These are phyloP conservation scores for Luperina testacea DNA, from an alignment of 2,888 invertebrate species.

Conservation along the genomic window DNA sequence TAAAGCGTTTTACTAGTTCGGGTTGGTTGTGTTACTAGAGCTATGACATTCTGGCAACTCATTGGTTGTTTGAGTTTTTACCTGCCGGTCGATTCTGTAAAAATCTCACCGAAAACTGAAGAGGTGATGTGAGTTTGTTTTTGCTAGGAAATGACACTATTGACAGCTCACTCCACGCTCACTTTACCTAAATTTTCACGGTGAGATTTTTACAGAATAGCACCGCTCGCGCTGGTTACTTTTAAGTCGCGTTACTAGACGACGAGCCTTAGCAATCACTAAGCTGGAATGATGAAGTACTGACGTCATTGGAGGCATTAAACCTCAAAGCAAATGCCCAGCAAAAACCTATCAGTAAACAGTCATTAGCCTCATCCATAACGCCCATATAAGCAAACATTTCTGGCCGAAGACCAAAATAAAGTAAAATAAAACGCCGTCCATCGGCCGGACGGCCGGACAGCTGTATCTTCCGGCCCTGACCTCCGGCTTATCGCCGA, in stretches of 20 bases:
- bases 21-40: neutral
- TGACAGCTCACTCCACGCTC: no score
- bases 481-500: slow-evolving; percentile 59
- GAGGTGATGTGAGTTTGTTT: no score
- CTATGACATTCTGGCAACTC: neutral
- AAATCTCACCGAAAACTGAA: no score
- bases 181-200: no score
- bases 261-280: neutral
- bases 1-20: neutral
- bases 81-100: no score
- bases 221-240: neutral
- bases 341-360: slow-evolving; percentile 43
- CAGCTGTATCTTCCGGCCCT: slow-evolving; percentile 55
- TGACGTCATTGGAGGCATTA: slow-evolving; percentile 1
- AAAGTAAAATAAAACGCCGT: slow-evolving; percentile 36
- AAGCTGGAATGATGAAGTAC: slow-evolving; percentile 2
- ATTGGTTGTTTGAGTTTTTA: neutral
- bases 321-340: slow-evolving; percentile 18
- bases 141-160: no score
- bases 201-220: no score
- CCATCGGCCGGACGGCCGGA: slow-evolving; percentile 21
- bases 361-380: slow-evolving; percentile 50
- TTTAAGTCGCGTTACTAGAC: no score
- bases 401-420: slow-evolving; percentile 21
- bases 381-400: slow-evolving; percentile 30